phyloP scores from a whole-genome alignment of 2,797 vertebrate species.

The Peromyscus eremicus region DNA sequence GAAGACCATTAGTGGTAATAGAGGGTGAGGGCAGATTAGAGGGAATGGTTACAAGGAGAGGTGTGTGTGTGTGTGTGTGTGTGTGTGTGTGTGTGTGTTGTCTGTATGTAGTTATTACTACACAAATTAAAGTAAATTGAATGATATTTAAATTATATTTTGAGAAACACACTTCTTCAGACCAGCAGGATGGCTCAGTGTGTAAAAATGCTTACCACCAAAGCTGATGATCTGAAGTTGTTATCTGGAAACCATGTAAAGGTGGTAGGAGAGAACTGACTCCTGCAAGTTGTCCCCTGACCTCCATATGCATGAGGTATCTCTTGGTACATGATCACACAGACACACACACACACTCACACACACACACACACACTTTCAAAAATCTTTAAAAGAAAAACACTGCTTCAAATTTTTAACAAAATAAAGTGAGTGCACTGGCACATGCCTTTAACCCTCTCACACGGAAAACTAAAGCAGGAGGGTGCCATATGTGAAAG shows the following conservation, averaged over 20 bases:
- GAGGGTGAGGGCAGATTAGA: background rate
- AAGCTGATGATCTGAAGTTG: background rate
- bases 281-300: background rate
- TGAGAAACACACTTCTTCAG: background rate
- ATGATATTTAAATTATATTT: background rate
- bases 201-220: background rate
- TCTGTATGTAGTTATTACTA: background rate
- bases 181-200: background rate
- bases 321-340: background rate
- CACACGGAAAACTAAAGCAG: background rate
- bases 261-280: background rate
- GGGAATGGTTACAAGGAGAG: background rate
- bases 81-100: too few species aligned
- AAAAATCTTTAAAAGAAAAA: background rate
- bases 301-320: background rate
- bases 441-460: background rate
- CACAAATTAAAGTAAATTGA: background rate
- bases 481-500: background rate
- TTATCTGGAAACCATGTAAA: background rate
- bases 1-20: background rate
- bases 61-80: background rate
- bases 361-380: background rate
- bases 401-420: background rate
- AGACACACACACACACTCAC: background rate
- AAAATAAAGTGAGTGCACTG: background rate